Conservation (phyloP, 1,140 invertebrate genomes). For the Vanessa atalanta region DNA sequence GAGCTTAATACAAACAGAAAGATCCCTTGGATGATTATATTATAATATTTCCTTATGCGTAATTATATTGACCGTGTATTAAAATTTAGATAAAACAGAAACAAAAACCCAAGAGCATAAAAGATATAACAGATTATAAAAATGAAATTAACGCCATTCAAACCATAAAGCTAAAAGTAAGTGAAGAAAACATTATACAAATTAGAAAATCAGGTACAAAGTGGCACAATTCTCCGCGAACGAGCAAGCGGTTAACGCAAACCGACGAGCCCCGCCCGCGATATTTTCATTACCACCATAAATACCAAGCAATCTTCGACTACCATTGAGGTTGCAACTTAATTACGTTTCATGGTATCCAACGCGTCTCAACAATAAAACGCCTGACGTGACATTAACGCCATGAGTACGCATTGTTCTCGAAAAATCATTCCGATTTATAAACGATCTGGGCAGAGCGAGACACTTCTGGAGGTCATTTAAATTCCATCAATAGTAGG, state of each 20-base stretch:
- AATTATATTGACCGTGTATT: too few species aligned
- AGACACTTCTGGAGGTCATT: neutral
- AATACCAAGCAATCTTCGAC: constrained; percentile 51
- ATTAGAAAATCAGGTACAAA: constrained; percentile 47
- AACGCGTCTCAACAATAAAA: constrained; percentile 39
- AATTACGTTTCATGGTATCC: constrained; percentile 52
- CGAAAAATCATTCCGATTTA: constrained; percentile 25
- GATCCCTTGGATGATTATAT: too few species aligned
- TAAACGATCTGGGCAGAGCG: neutral
- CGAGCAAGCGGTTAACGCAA: constrained; percentile 46
- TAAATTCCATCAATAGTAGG: constrained; percentile 4
- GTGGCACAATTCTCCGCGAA: constrained; percentile 37
- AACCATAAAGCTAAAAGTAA: neutral
- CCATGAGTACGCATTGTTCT: constrained; percentile 46
- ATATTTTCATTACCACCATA: constrained; percentile 64
- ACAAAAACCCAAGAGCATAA: too few species aligned
- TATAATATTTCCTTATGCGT: too few species aligned
- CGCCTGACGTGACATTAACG: constrained; percentile 43
- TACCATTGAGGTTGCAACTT: constrained; percentile 59
- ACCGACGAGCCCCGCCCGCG: constrained; percentile 39
- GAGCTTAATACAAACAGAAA: too few species aligned
- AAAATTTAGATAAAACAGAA: too few species aligned
- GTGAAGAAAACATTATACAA: constrained; percentile 29
- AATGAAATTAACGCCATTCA: neutral
- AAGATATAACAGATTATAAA: neutral